Base-by-base conservation (phyloP, 2,113 vertebrate species). In the Ameiurus melas region DNA sequence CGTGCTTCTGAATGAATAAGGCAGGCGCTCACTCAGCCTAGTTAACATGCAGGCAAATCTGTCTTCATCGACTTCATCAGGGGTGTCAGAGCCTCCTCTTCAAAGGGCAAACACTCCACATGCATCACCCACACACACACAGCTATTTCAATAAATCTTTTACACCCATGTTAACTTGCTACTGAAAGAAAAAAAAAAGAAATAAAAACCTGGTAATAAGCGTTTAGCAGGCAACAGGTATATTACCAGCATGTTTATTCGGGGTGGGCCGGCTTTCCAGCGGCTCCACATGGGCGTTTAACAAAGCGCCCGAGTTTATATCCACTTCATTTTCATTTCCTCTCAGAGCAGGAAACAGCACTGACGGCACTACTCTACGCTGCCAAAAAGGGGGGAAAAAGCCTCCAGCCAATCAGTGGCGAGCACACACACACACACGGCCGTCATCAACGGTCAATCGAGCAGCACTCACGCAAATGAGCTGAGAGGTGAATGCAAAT, bases 11-110 rank as follows among this genome's bases (percentile, higher is more conserved):
- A 87, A 88, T 86, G 73, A 85, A 87, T 64, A 66, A 78, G 82
- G 58, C 55, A 51, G 43, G 36, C 71, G 58, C 91, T 93, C 92
- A 94, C 87, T 95, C 92, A 92, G 89, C 80, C 92, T 93, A 78
- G 87, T 95, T 94, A 93, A 92, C 93, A 95, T 94, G 92, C 93
- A 91, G 86, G 55, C 90, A 94, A 94, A 94, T 93, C 93, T 94
- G 94, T 93, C 92, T 89, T 89, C 86, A 87, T 79, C 91, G 58
- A 80, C 91, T 77, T 89, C 90, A 80, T 86, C 90, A 90, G 81
- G 68, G 88, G 89, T 90, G 57, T 90, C 85, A 89, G 83, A 77
- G 84, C 79, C 80, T 80, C 84, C 88, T 79, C 91, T 20, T 89
- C 85, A 83, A 83, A 83, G 43, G 25, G 47, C 89, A 83, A 73